These are phyloP conservation scores for Epizoanthus stellaris DNA, from an alignment of 92 coral and sea anemone genomes.

Conservation along the genomic window DNA sequence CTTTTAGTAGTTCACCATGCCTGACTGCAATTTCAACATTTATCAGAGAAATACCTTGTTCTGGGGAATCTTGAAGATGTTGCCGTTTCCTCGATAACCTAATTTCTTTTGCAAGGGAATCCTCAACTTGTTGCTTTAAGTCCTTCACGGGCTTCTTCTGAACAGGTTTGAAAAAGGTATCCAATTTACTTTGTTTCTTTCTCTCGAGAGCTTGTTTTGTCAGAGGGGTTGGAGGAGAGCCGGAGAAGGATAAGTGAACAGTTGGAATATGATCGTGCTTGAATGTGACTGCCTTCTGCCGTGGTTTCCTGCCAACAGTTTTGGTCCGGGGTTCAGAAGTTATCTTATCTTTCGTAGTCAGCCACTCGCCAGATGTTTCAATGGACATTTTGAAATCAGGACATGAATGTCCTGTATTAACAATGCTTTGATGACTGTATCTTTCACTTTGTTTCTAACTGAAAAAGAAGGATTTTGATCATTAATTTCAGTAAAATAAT, in stretches of 20 bases:
- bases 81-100: slow-evolving; percentile 2
- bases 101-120: neutral
- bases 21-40: neutral
- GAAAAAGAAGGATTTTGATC: too few species aligned
- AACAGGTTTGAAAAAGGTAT: slow-evolving; percentile 54
- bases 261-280: slow-evolving; percentile 45
- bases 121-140: neutral
- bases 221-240: slow-evolving; percentile 70
- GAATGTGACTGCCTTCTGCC: slow-evolving; percentile 18
- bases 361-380: slow-evolving; percentile 95
- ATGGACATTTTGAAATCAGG: slow-evolving; percentile 41
- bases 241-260: slow-evolving; percentile 50
- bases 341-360: slow-evolving; percentile 71
- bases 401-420: neutral
- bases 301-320: slow-evolving; percentile 22
- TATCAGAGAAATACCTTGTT: slow-evolving; percentile 8
- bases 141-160: neutral
- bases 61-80: neutral
- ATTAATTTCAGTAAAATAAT: too few species aligned
- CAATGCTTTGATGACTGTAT: too few species aligned
- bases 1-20: neutral
- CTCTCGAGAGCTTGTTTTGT: slow-evolving; percentile 54
- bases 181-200: slow-evolving; percentile 75
- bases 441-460: too few species aligned
- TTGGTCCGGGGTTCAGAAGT: slow-evolving; percentile 29